phyloP scores from a whole-genome alignment of 1,140 invertebrate species.

The Neodiprion lecontei region DNA sequence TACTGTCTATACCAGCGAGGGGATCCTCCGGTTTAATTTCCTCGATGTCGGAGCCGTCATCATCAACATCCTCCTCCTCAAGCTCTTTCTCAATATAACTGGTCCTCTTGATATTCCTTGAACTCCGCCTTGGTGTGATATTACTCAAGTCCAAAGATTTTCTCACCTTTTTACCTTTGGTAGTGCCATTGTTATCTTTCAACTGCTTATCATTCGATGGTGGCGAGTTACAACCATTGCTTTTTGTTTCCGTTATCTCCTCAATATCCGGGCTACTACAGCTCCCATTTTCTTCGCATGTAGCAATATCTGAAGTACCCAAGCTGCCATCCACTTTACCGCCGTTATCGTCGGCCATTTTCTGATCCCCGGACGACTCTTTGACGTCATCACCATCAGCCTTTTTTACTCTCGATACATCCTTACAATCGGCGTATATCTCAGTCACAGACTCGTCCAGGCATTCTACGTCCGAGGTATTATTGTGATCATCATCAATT shows the following conservation, averaged over 20 bases:
- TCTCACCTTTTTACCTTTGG: constrained; percentile 54
- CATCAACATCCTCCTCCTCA: constrained; percentile 66
- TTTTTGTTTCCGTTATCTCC: constrained; percentile 53
- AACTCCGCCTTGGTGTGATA: constrained; percentile 67
- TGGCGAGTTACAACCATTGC: constrained; percentile 41
- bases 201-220: constrained; percentile 26
- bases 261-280: constrained; percentile 55
- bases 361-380: constrained; percentile 47
- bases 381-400: constrained; percentile 34
- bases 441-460: constrained; percentile 45
- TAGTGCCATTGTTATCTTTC: constrained; percentile 29
- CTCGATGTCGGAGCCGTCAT: constrained; percentile 71
- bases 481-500: constrained; percentile 52
- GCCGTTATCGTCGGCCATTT: constrained; percentile 34
- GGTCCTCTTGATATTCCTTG: constrained; percentile 70
- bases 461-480: constrained; percentile 56
- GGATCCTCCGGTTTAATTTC: constrained; percentile 74
- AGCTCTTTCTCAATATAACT: constrained; percentile 69
- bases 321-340: constrained; percentile 41
- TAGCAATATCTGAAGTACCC: constrained; percentile 49
- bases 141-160: constrained; percentile 55
- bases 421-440: constrained; percentile 10
- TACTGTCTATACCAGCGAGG: constrained; percentile 60
- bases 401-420: constrained; percentile 39
- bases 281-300: constrained; percentile 58